Conservation (phyloP, 2,888 invertebrate species). For the Crocallis elinguaria region DNA sequence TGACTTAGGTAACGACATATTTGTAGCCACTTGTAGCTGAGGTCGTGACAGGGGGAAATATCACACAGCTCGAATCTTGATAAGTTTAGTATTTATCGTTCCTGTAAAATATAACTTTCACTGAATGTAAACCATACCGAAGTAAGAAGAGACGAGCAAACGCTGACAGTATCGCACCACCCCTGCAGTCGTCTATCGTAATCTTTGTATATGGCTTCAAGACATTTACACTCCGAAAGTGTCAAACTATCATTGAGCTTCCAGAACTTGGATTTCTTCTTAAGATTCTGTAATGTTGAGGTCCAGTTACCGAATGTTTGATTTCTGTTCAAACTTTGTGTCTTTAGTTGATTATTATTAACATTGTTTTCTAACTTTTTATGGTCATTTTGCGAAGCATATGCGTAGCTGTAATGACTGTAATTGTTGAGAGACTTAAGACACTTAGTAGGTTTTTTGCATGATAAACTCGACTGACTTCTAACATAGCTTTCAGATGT, state of each 20-base stretch:
- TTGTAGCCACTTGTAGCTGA: no score
- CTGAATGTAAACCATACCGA: conserved; percentile 55
- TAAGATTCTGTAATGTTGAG: conserved; percentile 64
- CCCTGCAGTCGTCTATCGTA: conserved; percentile 76
- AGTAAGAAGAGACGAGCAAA: conserved; percentile 65
- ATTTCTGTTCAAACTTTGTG: conserved; percentile 61
- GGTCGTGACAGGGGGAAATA: no score
- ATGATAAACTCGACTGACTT: conserved; percentile 71
- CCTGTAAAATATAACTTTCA: background rate
- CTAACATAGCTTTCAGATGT: conserved; percentile 66
- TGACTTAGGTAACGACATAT: no score
- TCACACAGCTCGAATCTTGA: no score
- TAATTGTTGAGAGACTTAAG: conserved; percentile 52
- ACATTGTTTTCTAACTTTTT: conserved; percentile 49
- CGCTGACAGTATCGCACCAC: conserved; percentile 79
- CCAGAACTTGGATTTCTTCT: conserved; percentile 66
- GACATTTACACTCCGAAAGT: conserved; percentile 69
- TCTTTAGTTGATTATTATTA: conserved; percentile 52
- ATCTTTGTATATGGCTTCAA: conserved; percentile 74
- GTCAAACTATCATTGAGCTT: conserved; percentile 57
- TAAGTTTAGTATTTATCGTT: no score
- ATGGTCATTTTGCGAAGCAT: conserved; percentile 47
- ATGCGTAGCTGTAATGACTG: conserved; percentile 64
- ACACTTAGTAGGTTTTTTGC: conserved; percentile 60
- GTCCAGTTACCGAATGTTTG: conserved; percentile 63